phyloP scores from a whole-genome alignment of 2,113 vertebrate species.

The Myotis yumanensis region DNA sequence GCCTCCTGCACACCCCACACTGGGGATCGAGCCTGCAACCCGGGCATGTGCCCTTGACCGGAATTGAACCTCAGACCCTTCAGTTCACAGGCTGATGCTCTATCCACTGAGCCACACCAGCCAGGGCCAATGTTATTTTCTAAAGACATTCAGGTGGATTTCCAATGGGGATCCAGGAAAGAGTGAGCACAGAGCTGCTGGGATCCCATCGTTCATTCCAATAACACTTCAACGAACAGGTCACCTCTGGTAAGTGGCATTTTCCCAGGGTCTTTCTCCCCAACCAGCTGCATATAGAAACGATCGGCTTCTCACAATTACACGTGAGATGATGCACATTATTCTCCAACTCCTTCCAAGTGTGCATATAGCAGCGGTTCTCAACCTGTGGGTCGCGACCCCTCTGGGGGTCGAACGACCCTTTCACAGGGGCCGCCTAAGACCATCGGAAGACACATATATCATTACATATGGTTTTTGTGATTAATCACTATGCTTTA shows the following conservation, averaged over 20 bases:
- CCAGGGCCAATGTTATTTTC: neutral
- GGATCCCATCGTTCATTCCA: neutral
- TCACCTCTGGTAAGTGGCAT: neutral
- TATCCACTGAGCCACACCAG: too few relatives aligned
- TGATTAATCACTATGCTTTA: too few relatives aligned
- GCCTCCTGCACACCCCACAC: too few relatives aligned
- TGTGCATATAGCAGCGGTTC: neutral
- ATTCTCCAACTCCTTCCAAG: neutral
- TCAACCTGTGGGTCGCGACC: too few relatives aligned
- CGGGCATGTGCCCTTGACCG: too few relatives aligned
- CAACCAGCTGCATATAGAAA: neutral
- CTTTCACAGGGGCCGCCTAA: too few relatives aligned
- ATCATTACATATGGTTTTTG: too few relatives aligned
- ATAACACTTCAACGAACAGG: neutral
- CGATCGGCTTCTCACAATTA: neutral
- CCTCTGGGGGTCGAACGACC: too few relatives aligned
- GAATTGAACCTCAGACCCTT: too few relatives aligned
- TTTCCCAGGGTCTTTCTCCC: neutral
- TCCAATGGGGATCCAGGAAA: neutral
- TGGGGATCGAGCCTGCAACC: too few relatives aligned
- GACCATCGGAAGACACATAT: too few relatives aligned
- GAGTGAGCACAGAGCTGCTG: neutral
- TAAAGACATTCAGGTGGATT: neutral
- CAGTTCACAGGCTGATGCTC: too few relatives aligned
- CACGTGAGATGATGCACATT: neutral